Conservation (phyloP, 1,140 invertebrate genomes). For the Phortica variegata region DNA sequence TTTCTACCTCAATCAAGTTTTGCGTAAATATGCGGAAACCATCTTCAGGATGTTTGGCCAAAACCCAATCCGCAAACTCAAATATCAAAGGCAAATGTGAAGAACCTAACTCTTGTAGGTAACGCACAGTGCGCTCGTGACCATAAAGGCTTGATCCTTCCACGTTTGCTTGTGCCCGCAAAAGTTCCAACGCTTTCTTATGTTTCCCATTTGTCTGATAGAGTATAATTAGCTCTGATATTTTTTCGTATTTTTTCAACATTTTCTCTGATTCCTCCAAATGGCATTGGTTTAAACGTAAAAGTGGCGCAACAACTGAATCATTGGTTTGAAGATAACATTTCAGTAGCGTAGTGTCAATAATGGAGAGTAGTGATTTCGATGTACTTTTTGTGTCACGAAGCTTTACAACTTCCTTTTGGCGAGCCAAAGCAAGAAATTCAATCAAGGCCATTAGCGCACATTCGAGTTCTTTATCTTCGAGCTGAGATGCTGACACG, state of each 20-base stretch:
- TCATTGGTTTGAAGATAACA: conserved; percentile 97
- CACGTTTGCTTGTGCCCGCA: conserved; percentile 75
- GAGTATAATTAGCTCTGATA: conserved; percentile 91
- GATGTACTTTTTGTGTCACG: conserved; percentile 36
- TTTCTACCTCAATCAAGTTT: conserved; percentile 84
- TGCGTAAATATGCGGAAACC: conserved; percentile 94
- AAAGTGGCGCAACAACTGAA: conserved; percentile 83
- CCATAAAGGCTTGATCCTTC: conserved; percentile 77
- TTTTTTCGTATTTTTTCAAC: conserved; percentile 82
- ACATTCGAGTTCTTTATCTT: conserved; percentile 82
- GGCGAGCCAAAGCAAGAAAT: conserved; percentile 79
- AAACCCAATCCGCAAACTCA: conserved; percentile 92
- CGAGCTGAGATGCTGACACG: conserved; percentile 62
- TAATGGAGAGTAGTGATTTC: conserved; percentile 81
- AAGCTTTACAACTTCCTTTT: conserved; percentile 57
- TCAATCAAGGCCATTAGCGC: conserved; percentile 86
- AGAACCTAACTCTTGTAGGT: conserved; percentile 85
- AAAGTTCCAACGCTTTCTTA: conserved; percentile 84
- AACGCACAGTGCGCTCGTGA: conserved; percentile 81
- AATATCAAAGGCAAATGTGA: conserved; percentile 90
- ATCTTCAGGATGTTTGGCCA: conserved; percentile 83
- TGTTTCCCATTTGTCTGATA: conserved; percentile 94
- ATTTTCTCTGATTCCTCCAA: conserved; percentile 91
- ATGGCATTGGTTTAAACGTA: conserved; percentile 94
- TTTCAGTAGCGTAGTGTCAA: conserved; percentile 94